Percentiles rank a stretch among this genome's conserved stretches.
Conservation (phyloP, 2,113 vertebrate genomes). For the Sander vitreus region DNA sequence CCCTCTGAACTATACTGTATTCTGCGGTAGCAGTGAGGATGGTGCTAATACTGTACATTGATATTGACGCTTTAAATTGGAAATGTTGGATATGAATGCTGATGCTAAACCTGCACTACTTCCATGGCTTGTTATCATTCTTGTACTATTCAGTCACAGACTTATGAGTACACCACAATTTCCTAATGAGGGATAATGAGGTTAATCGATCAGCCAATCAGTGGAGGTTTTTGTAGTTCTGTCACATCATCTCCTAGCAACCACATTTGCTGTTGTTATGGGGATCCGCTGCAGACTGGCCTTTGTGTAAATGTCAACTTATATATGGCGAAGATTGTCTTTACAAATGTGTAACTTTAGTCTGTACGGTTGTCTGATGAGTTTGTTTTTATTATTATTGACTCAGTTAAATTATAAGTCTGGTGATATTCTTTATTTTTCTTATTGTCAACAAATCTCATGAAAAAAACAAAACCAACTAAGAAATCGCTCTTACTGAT, state of each 20-base stretch:
- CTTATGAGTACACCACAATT: not conserved
- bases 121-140: conserved; percentile 10
- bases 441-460: not conserved
- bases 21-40: not conserved
- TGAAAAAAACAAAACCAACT: not conserved
- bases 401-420: not conserved
- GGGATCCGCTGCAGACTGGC: conserved; percentile 4
- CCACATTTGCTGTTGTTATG: conserved; percentile 26
- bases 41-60: not conserved
- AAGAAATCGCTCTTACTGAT: not conserved
- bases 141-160: conserved; percentile 11
- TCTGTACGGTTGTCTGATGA: not conserved
- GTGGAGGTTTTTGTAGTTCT: conserved; percentile 21
- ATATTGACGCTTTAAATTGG: not conserved
- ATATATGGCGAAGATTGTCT: not conserved
- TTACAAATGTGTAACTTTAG: not conserved
- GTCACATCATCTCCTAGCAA: conserved; percentile 36
- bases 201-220: conserved; percentile 29
- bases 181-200: conserved; percentile 22
- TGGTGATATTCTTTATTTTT: not conserved
- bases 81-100: not conserved
- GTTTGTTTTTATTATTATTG: not conserved
- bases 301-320: not conserved
- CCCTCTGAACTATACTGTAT: not conserved
- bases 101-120: not conserved